Evolutionary conservation across 2,797 vertebrate genomes (phyloP).

Genomic region (Anabas testudineus): DNA sequence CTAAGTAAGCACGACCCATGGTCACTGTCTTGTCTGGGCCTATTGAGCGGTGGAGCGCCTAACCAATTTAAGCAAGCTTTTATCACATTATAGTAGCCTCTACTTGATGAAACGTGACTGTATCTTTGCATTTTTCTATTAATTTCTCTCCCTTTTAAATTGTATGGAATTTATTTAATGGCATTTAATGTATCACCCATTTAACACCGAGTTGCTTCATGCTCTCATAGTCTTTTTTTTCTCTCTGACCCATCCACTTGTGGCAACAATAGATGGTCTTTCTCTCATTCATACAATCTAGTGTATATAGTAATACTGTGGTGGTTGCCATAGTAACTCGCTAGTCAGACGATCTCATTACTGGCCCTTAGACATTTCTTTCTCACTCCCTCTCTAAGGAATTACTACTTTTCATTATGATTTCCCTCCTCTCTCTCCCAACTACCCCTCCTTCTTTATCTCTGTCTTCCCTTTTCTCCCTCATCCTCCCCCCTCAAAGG

Average conservation of each 20-base stretch:
- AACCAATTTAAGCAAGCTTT: constrained; percentile 21
- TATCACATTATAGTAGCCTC: constrained; percentile 22
- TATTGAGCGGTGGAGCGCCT: constrained; percentile 40
- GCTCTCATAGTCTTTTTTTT: constrained; percentile 51
- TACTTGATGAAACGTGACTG: constrained; percentile 22
- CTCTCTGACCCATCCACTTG: constrained; percentile 78
- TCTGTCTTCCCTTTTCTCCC: constrained; percentile 69
- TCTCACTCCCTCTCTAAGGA: constrained; percentile 89
- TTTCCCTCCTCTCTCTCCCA: constrained; percentile 78
- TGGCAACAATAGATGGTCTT: constrained; percentile 83
- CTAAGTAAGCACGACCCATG: constrained; percentile 11
- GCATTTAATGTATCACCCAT: constrained; percentile 63
- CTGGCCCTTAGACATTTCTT: constrained; percentile 95
- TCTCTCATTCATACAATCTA: constrained; percentile 93
- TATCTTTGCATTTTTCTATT: constrained; percentile 22
- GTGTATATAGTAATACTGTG: constrained; percentile 92
- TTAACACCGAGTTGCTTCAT: constrained; percentile 62
- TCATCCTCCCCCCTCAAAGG: constrained; percentile 87
- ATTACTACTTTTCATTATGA: constrained; percentile 85
- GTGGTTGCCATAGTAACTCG: constrained; percentile 91
- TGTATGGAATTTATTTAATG: constrained; percentile 45
- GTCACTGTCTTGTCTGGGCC: constrained; percentile 18
- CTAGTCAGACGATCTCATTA: constrained; percentile 98
- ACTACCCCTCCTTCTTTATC: constrained; percentile 90
- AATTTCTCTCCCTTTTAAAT: constrained; percentile 29